A percentile compares a stretch with the other conserved stretches of the same genome.
Conservation (phyloP, 2,113 vertebrate genomes). For the Desmodus rotundus region DNA sequence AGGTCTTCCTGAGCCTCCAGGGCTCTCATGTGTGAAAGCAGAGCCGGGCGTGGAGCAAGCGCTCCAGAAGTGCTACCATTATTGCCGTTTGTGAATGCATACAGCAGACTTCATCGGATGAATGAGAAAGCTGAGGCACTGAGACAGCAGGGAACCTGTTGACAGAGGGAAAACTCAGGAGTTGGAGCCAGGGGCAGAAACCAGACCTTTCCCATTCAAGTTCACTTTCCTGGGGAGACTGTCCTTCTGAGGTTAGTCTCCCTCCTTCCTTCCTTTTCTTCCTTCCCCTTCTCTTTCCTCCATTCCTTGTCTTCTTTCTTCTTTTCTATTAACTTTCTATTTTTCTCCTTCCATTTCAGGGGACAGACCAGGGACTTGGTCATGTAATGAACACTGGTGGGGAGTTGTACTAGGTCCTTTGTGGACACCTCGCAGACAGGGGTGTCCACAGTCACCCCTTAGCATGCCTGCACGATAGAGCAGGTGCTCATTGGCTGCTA, state of each 20-base stretch:
- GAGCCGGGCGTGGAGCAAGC: fast-evolving
- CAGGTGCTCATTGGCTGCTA: fast-evolving
- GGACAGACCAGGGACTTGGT: neutral
- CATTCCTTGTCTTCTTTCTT: neutral
- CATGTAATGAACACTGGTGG: fast-evolving
- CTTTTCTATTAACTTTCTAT: neutral
- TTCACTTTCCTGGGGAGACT: fast-evolving
- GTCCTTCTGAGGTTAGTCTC: neutral
- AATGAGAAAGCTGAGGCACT: fast-evolving
- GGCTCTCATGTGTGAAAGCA: fast-evolving
- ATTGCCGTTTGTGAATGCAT: fast-evolving
- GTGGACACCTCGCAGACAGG: neutral
- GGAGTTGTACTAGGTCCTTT: neutral
- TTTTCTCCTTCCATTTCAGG: neutral
- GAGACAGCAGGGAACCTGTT: fast-evolving
- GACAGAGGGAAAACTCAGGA: neutral
- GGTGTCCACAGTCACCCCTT: fast-evolving
- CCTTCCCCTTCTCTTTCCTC: neutral
- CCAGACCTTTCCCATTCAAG: neutral
- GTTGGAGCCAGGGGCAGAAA: neutral
- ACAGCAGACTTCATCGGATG: fast-evolving
- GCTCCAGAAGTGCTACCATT: fast-evolving
- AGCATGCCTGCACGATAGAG: fast-evolving
- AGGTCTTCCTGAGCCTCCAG: fast-evolving
- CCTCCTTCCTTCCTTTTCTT: neutral